Evolutionary conservation across 2,797 vertebrate species (phyloP).

Genomic region (Sylvilagus floridanus): DNA sequence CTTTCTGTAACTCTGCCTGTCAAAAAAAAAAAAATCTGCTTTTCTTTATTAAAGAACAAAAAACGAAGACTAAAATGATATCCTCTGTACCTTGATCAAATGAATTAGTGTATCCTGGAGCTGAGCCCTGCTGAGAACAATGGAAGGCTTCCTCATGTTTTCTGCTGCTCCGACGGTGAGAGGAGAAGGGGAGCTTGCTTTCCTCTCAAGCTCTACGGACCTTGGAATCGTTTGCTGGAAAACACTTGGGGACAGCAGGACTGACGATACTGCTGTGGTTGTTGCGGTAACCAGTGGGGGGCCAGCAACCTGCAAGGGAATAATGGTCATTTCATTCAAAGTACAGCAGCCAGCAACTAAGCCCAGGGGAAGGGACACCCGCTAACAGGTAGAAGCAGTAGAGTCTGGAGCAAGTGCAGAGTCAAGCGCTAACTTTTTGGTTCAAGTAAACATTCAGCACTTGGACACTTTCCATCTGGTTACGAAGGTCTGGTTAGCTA

Average conservation of each 20-base stretch:
- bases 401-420: neutral
- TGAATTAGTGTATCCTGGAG: slow-evolving; percentile 96
- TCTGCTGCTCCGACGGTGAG: slow-evolving; percentile 87
- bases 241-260: slow-evolving; percentile 96
- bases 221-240: slow-evolving; percentile 94
- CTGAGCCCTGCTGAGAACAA: slow-evolving; percentile 93
- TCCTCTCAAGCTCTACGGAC: slow-evolving; percentile 87
- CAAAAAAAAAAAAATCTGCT: too few relatives aligned
- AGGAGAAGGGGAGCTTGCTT: slow-evolving; percentile 87
- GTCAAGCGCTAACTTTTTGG: neutral
- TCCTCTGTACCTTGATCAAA: slow-evolving; percentile 91
- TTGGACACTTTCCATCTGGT: neutral
- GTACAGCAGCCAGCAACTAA: neutral
- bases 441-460: neutral
- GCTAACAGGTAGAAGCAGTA: neutral
- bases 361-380: neutral
- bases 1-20: too few relatives aligned
- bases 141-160: slow-evolving; percentile 83
- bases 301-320: slow-evolving; percentile 86
- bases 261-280: slow-evolving; percentile 87
- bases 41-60: neutral
- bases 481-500: neutral
- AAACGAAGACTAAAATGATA: neutral
- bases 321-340: neutral
- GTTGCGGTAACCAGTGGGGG: slow-evolving; percentile 89